Conservation (phyloP, 2,888 invertebrate species). For the Loripinus fragilis region DNA sequence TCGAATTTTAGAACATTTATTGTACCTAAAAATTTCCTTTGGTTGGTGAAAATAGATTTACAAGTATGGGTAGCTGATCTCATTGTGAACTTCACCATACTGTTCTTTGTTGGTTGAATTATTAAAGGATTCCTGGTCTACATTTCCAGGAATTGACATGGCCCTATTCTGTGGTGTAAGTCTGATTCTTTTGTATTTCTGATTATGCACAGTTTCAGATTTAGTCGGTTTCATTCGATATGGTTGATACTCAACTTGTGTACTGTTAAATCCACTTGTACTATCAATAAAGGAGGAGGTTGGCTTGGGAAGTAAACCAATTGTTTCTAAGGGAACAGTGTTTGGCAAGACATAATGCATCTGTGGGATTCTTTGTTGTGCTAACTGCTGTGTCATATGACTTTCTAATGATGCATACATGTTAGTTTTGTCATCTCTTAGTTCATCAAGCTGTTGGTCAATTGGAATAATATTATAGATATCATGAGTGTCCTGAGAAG, state of each 20-base stretch:
- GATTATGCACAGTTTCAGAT: background rate
- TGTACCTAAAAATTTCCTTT: too few species aligned
- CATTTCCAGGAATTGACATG: background rate
- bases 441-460: background rate
- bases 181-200: conserved; percentile 8
- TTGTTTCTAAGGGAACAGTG: background rate
- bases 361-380: background rate
- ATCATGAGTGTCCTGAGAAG: background rate
- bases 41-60: too few species aligned
- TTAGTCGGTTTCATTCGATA: background rate
- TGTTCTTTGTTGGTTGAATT: background rate
- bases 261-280: background rate
- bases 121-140: background rate
- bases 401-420: background rate
- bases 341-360: background rate
- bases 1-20: too few species aligned
- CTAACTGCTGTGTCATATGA: too few species aligned
- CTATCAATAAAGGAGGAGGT: background rate
- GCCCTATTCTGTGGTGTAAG: background rate
- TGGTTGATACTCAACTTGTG: background rate
- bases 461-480: background rate
- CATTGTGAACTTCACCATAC: background rate
- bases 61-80: background rate
- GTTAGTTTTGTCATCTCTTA: background rate
- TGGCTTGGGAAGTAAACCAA: background rate